phyloP scores from a whole-genome alignment of 2,888 invertebrate genomes.

The Busseola fusca region DNA sequence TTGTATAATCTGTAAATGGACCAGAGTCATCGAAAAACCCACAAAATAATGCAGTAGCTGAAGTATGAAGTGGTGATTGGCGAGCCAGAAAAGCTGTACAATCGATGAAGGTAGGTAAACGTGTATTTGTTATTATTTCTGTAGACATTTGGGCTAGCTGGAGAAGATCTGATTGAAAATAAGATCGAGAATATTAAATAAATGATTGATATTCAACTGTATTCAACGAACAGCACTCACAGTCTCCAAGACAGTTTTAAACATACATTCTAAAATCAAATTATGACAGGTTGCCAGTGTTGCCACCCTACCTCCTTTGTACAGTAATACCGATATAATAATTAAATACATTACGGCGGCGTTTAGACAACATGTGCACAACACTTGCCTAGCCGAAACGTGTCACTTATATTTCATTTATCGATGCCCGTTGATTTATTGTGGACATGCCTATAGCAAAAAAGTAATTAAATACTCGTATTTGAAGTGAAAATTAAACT shows the following conservation, averaged over 20 bases:
- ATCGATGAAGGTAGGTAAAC: too few species aligned
- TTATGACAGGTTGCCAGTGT: slow-evolving; percentile 39
- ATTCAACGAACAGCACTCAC: neutral
- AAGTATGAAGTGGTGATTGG: neutral
- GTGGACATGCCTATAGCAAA: slow-evolving; percentile 30
- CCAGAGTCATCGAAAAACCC: neutral
- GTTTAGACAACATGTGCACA: slow-evolving; percentile 65
- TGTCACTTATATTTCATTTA: slow-evolving; percentile 70
- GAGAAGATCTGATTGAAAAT: neutral
- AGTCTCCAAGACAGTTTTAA: neutral
- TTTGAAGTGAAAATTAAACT: neutral
- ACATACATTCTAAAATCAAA: slow-evolving; percentile 29
- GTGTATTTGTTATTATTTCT: too few species aligned
- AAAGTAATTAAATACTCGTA: neutral
- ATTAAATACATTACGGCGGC: slow-evolving; percentile 57
- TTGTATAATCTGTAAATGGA: neutral
- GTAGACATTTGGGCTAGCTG: neutral
- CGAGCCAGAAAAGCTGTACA: too few species aligned
- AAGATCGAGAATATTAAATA: neutral
- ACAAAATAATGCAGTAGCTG: neutral
- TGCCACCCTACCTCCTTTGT: slow-evolving; percentile 19
- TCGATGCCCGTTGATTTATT: slow-evolving; percentile 51
- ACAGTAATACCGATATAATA: slow-evolving; percentile 49
- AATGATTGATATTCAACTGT: neutral
- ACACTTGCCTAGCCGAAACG: slow-evolving; percentile 66